These are phyloP conservation scores for Callithrix jacchus DNA, from an alignment of 2,113 vertebrate species.

Conservation along the genomic window DNA sequence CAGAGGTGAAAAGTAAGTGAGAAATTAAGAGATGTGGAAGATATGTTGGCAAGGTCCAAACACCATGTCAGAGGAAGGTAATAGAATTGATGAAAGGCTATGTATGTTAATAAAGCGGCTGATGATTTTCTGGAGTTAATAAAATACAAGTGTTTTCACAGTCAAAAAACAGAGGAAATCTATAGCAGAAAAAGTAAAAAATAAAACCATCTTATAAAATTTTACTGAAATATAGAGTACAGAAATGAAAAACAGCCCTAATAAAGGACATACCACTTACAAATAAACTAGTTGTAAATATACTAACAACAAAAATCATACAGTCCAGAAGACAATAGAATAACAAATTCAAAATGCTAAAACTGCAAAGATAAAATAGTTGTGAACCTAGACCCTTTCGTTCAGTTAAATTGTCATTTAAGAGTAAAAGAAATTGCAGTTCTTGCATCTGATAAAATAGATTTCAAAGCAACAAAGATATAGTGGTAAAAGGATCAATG, in stretches of 20 bases:
- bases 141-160: not conserved
- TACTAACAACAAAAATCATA: not conserved
- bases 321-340: not conserved
- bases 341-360: not conserved
- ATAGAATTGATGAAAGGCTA: not conserved
- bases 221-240: not conserved
- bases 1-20: not conserved
- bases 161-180: not conserved
- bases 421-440: not conserved
- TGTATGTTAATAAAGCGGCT: not conserved
- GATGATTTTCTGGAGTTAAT: not conserved
- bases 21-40: not conserved
- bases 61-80: not conserved
- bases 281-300: constrained; percentile 13
- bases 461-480: too few species aligned
- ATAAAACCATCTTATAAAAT: not conserved
- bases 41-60: not conserved
- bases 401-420: not conserved
- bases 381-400: not conserved
- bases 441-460: too few species aligned
- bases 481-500: too few species aligned
- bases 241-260: not conserved
- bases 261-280: not conserved
- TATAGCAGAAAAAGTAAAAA: not conserved
- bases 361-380: not conserved